Base-by-base conservation (phyloP, 2,113 vertebrate species). In the Cisticola juncidis region DNA sequence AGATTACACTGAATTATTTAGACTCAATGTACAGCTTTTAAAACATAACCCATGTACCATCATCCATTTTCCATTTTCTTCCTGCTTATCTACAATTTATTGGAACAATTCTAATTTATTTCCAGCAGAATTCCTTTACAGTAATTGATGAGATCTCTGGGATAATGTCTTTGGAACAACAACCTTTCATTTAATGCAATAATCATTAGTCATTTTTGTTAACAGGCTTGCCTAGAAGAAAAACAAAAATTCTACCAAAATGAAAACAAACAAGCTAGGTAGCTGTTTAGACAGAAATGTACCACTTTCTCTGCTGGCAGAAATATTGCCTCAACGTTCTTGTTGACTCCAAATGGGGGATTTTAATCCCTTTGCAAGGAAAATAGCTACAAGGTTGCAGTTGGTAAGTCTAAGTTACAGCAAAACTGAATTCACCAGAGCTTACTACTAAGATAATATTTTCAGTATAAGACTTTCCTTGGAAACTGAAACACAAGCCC, bases 1-100 rank as follows among this genome's bases (percentile, higher is more conserved):
- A 96, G 92, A 95, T 96, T 88, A 88, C 90, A 86, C 64, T 94
- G 94, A 96, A 93, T 93, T 95, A 90, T 97, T 96, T 96, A 95
- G 95, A 96, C 57, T 86, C 68, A 92, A 82, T 60, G 50, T 90
- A 88, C 48, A 90, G 96, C 97, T 95, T 94, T 95, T 91, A 92
- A 95, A 96, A 74, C 38, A 93, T 57, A 96, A 84, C 50, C 71
- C 11, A 13, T 36, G 10, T 11, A 58, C 57, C 54, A 61, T 62
- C 48, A 94, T 84, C 71, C 47, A 66, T 92, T 95, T 95, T 83
- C 72, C 26, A 28, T 73, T 64, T 85, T 81, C 77, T 60, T 80
- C 50, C 45, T 88, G 25, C 66, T 92, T 80, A 85, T 84, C 86
- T 87, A 21, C 66, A 71, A 70, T 80, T 89, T 81, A 57, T 95